A percentile compares a stretch with the other conserved stretches of the same genome.
phyloP scores from a whole-genome alignment of 92 coral and sea anemone species.

The Epizoanthus rinbou region DNA sequence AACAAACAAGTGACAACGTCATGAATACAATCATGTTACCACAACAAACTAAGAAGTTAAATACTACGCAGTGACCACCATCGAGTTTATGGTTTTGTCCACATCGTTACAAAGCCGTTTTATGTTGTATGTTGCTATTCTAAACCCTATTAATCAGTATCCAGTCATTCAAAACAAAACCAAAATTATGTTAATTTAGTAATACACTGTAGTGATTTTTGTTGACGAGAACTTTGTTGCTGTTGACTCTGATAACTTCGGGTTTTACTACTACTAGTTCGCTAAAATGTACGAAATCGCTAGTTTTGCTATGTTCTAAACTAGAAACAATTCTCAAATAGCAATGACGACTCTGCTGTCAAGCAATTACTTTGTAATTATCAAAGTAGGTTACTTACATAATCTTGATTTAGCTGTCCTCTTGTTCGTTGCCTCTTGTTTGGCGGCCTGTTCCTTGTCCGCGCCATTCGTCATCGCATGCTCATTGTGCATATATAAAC shows the following conservation, averaged over 20 bases:
- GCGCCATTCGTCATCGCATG: conserved; percentile 14
- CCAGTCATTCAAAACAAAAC: no score
- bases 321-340: neutral
- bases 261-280: no score
- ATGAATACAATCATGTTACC: neutral
- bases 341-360: no score
- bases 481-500: conserved; percentile 31
- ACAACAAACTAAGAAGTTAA: conserved; percentile 19
- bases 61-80: neutral
- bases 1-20: neutral
- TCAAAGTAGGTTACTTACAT: conserved; percentile 5
- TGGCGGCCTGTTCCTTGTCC: neutral
- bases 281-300: neutral
- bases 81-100: no score
- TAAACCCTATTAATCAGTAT: no score
- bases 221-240: no score
- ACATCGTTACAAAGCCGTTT: no score
- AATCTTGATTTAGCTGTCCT: neutral
- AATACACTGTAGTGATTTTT: no score
- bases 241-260: no score
- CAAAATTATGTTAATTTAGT: no score
- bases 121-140: no score
- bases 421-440: conserved; percentile 3
- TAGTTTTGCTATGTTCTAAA: no score
- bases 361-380: neutral